Evolutionary conservation across 2,113 vertebrate genomes (phyloP).

Genomic region (Dicaeum eximium): DNA sequence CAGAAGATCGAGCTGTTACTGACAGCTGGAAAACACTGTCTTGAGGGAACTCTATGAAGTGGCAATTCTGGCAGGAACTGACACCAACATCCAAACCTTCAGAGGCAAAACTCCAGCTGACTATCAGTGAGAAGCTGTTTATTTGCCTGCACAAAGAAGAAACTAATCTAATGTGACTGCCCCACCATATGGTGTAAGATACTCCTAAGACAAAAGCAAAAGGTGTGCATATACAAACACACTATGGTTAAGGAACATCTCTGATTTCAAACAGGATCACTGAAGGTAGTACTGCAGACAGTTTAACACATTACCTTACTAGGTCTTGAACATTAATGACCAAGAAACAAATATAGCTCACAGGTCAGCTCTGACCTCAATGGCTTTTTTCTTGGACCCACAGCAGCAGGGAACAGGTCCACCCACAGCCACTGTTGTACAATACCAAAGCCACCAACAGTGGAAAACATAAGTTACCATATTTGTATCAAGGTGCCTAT

Average conservation of each 20-base stretch:
- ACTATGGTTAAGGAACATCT: not conserved
- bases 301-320: not conserved
- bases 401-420: not conserved
- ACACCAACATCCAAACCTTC: slow-evolving; percentile 25
- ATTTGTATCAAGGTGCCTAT: not conserved
- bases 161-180: slow-evolving; percentile 31
- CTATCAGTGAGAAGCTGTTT: slow-evolving; percentile 19
- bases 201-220: not conserved
- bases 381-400: not conserved
- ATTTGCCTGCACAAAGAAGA: slow-evolving; percentile 2
- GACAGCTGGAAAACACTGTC: not conserved
- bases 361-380: not conserved
- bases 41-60: not conserved
- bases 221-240: not conserved
- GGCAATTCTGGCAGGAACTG: slow-evolving; percentile 40
- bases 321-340: not conserved
- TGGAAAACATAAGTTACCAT: not conserved
- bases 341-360: not conserved
- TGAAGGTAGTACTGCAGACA: not conserved
- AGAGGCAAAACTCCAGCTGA: slow-evolving; percentile 20
- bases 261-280: not conserved
- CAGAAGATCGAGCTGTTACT: not conserved
- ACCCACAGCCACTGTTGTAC: not conserved
- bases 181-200: slow-evolving; percentile 11
- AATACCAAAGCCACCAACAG: not conserved